phyloP scores from a whole-genome alignment of 2,113 vertebrate genomes.

The Pluvialis apricaria region DNA sequence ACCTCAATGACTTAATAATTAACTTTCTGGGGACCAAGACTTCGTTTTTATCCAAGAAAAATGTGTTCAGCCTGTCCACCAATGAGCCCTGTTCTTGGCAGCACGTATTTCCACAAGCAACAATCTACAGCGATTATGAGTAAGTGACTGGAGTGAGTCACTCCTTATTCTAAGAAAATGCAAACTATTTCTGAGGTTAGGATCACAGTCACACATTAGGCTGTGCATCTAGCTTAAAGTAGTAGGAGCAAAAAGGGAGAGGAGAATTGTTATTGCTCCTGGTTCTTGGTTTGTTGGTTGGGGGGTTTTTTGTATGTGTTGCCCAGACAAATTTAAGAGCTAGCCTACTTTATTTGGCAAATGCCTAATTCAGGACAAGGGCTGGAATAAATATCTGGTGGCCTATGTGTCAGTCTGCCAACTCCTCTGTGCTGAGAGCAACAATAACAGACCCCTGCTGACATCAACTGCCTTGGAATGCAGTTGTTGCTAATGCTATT shows the following conservation, averaged over 20 bases:
- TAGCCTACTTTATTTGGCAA: not conserved
- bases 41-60: constrained; percentile 37
- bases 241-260: not conserved
- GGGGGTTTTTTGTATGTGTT: not conserved
- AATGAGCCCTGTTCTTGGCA: constrained; percentile 17
- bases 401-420: not conserved
- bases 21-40: not conserved
- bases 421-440: constrained; percentile 4
- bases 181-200: constrained; percentile 40
- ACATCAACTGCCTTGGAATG: constrained; percentile 47
- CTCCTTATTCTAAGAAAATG: constrained; percentile 50
- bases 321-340: not conserved
- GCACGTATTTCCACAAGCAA: not conserved
- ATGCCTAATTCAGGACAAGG: not conserved
- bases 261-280: not conserved
- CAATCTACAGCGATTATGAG: not conserved
- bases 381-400: constrained; percentile 5
- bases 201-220: not conserved
- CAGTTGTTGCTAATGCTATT: not conserved
- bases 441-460: constrained; percentile 35
- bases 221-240: not conserved
- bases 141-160: constrained; percentile 47
- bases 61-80: not conserved
- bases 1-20: constrained; percentile 33
- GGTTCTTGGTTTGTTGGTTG: not conserved